Conservation (phyloP, 2,797 vertebrate species). For the Pyrocephalus nanus region DNA sequence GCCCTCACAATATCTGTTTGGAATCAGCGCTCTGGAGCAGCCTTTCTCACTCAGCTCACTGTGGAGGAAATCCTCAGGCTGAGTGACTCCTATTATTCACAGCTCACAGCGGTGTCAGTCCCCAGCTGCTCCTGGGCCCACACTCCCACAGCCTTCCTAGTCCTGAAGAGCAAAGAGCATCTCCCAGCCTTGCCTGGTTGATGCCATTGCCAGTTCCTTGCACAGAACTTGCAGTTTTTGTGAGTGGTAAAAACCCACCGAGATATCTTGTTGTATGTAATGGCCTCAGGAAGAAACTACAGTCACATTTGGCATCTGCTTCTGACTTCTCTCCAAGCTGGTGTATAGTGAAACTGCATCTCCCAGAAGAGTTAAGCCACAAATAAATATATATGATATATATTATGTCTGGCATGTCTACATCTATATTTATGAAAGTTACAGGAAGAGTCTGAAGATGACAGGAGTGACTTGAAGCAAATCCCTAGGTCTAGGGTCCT, state of each 20-base stretch:
- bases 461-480: fast-evolving
- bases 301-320: not conserved
- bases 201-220: not conserved
- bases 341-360: not conserved
- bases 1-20: not conserved
- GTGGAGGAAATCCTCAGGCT: not conserved
- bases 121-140: fast-evolving
- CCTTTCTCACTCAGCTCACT: not conserved
- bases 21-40: not conserved
- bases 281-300: not conserved
- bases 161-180: not conserved
- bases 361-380: not conserved
- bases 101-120: not conserved
- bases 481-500: not conserved
- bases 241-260: not conserved
- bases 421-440: not conserved
- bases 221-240: not conserved
- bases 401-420: not conserved
- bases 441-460: not conserved
- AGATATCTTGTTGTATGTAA: not conserved
- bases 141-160: not conserved
- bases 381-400: not conserved
- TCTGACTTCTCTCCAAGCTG: not conserved
- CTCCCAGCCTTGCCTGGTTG: not conserved
- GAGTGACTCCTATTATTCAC: fast-evolving